Base-by-base conservation (phyloP, 92 coral and sea anemone species). In the Heliopora coerulea region DNA sequence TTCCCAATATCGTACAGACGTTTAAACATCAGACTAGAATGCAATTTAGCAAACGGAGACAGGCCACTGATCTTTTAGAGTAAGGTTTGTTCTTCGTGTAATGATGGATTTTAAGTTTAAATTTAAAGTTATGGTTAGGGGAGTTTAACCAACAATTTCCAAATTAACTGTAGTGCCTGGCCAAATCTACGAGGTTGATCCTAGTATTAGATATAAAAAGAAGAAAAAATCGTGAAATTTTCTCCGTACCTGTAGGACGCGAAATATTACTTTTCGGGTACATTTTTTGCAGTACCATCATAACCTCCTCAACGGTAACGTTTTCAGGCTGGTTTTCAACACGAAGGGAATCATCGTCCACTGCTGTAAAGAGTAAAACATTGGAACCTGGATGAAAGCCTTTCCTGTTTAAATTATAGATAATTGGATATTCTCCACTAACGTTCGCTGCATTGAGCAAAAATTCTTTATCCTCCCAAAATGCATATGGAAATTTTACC, bases 391-490 rank as follows among this genome's bases (percentile, higher is more conserved):
- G 74, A 19, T 68, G 34, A 21, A 26, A 20, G 73, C 42, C 20
- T 37, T 35, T 14, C 42, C 24, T 12, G 33, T 27, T 30, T 18
- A 30, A 0, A 54, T 68, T 68, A 48, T 10, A 68, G 3, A 68
- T 27, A 25, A 28, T 28, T 0, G 60, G 60, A 68, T n/a, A 68
- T 33, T 49, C 32, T 3, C 21, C 60, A 2, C 60, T 8, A 19
- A 48, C 37, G 10, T 17, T 1, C 20, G 60, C 60, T 10, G 24
- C 75, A 19, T 68, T 29, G 12, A 68, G 13, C 14, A 68, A 12
- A 46, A 10, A 68, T 1, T 25, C 60, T 13, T 28, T 48, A 28
- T 68, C 60, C 5, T 68, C 75, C 75, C 75, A 68, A 27, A 68
- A 68, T 54, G 56, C 75, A 15, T 48, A 8, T 6, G 33, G 11